These are phyloP conservation scores for Petrolisthes manimaculis DNA, from an alignment of 2,888 invertebrate genomes.

Conservation along the genomic window DNA sequence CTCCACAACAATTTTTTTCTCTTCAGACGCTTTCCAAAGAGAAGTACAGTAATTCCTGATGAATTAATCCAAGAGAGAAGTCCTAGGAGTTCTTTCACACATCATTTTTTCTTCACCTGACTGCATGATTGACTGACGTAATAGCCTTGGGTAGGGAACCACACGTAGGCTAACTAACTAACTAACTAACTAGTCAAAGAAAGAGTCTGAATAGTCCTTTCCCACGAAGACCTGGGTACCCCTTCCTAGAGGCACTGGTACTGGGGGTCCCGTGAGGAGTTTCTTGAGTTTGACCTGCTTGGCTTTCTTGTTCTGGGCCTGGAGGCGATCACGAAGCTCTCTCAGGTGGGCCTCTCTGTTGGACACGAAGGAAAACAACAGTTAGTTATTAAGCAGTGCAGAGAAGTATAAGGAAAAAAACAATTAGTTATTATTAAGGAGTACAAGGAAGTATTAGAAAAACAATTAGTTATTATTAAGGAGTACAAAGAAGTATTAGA, in stretches of 20 bases:
- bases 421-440: no score
- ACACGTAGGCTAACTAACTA: no score
- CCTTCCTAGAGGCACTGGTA: constrained; percentile 50
- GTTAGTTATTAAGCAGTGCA: no score
- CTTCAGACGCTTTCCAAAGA: no score
- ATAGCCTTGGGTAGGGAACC: neutral
- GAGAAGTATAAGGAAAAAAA: no score
- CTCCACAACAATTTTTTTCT: no score
- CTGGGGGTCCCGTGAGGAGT: constrained; percentile 59
- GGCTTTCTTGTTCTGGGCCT: constrained; percentile 63
- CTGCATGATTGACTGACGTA: neutral
- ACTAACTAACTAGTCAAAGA: constrained; percentile 41
- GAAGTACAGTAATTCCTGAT: no score
- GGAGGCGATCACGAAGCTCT: constrained; percentile 66
- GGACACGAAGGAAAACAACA: neutral
- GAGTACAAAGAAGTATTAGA: no score
- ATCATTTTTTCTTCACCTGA: neutral
- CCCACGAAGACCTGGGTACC: constrained; percentile 8
- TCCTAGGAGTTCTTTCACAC: neutral
- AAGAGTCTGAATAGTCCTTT: constrained; percentile 18
- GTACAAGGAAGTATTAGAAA: neutral
- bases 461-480: no score
- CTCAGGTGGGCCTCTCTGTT: constrained; percentile 65
- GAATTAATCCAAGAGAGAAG: no score
- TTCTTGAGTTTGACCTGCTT: constrained; percentile 66